A percentile compares a stretch with the other conserved stretches of the same genome.
These are phyloP conservation scores for Aphaenogaster rudis DNA, from an alignment of 1,140 invertebrate genomes.

Conservation along the genomic window DNA sequence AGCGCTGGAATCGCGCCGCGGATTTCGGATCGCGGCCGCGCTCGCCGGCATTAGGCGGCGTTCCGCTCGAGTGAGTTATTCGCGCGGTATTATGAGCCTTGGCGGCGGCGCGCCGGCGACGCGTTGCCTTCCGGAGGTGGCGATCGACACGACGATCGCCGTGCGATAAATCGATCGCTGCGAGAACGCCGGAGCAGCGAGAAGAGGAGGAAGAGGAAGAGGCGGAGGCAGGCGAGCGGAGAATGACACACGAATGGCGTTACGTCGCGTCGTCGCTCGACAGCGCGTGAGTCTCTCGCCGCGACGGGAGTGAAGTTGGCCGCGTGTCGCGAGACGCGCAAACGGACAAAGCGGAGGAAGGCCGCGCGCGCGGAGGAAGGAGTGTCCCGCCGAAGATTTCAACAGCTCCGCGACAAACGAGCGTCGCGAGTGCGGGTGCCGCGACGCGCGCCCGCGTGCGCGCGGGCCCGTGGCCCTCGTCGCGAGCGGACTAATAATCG, in stretches of 20 bases:
- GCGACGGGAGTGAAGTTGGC: slow-evolving; percentile 12
- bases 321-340: not conserved
- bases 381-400: not conserved
- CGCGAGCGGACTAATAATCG: not conserved
- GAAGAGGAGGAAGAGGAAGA: not conserved
- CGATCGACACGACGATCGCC: slow-evolving; percentile 7
- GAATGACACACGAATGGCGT: slow-evolving; percentile 24
- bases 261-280: not conserved
- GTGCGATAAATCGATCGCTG: not conserved
- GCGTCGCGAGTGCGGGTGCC: slow-evolving; percentile 26
- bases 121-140: not conserved
- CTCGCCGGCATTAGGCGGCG: slow-evolving; percentile 10
- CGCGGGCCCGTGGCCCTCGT: slow-evolving; percentile 32
- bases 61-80: slow-evolving; percentile 5
- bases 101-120: not conserved
- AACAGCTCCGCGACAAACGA: not conserved
- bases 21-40: slow-evolving; percentile 14
- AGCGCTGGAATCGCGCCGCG: slow-evolving; percentile 24
- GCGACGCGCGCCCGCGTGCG: slow-evolving; percentile 46
- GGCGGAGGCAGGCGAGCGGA: not conserved
- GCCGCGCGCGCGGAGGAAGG: not conserved
- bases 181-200: not conserved
- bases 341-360: not conserved
- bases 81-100: slow-evolving; percentile 5
- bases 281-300: slow-evolving; percentile 9